Evolutionary conservation across 1,140 invertebrate species (phyloP).

Genomic region (Drosophila sulfurigaster): DNA sequence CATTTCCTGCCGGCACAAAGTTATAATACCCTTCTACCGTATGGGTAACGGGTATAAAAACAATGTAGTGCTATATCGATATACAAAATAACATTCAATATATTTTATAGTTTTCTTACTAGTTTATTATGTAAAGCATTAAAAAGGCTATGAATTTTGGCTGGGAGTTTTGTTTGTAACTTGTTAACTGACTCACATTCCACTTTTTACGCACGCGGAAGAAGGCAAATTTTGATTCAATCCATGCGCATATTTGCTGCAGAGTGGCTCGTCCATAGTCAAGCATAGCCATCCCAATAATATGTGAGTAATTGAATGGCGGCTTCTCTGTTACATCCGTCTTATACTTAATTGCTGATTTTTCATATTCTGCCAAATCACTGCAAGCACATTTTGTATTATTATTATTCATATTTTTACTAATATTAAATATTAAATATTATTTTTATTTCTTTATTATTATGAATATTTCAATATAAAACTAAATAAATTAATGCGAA

Average conservation of each 20-base stretch:
- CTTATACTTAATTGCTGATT: constrained; percentile 65
- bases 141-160: not conserved
- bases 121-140: too few relatives aligned
- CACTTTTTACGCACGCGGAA: constrained; percentile 80
- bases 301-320: constrained; percentile 83
- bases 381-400: constrained; percentile 41
- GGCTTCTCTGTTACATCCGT: constrained; percentile 73
- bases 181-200: constrained; percentile 71
- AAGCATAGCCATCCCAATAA: constrained; percentile 83
- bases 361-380: constrained; percentile 70
- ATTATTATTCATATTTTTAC: too few relatives aligned
- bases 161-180: not conserved
- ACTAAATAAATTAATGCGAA: too few relatives aligned
- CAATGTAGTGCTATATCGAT: too few relatives aligned
- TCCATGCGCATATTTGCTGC: constrained; percentile 83
- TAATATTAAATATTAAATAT: too few relatives aligned
- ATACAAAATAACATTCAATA: too few relatives aligned
- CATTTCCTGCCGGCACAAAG: too few relatives aligned
- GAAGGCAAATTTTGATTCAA: constrained; percentile 81
- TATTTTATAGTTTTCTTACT: too few relatives aligned
- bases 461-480: too few relatives aligned
- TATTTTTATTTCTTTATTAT: too few relatives aligned
- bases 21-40: too few relatives aligned
- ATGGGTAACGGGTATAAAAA: too few relatives aligned
- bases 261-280: constrained; percentile 79